Conservation (phyloP, 2,113 vertebrate genomes). For the Rhinopomastus cyanomelas region DNA sequence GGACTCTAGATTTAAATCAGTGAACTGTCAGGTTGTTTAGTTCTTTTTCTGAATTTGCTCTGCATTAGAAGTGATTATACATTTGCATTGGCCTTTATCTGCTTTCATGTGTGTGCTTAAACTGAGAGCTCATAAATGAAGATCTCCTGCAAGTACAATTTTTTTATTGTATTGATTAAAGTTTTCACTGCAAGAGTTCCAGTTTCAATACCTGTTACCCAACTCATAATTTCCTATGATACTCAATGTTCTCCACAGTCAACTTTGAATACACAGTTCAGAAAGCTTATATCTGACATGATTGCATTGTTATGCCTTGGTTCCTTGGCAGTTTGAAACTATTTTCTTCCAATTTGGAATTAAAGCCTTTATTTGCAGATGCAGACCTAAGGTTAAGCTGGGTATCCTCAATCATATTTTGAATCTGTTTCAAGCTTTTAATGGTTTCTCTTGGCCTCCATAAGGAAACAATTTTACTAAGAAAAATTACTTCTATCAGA, state of each 20-base stretch:
- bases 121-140: neutral
- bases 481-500: neutral
- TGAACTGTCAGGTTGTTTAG: neutral
- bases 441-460: neutral
- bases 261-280: neutral
- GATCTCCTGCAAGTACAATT: neutral
- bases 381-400: neutral
- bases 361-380: neutral
- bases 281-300: neutral
- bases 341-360: neutral
- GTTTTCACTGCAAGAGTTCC: neutral
- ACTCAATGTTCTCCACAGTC: neutral
- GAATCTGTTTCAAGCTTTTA: neutral
- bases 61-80: neutral
- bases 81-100: neutral
- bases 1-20: neutral
- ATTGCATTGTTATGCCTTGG: neutral
- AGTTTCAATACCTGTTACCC: neutral
- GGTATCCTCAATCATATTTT: neutral
- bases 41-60: neutral
- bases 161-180: no score
- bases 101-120: neutral
- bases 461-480: neutral
- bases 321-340: slow-evolving; percentile 1
- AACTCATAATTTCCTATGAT: neutral